Evolutionary conservation across 2,888 invertebrate species (phyloP).

Genomic region (Coronaproctus castanopsis): DNA sequence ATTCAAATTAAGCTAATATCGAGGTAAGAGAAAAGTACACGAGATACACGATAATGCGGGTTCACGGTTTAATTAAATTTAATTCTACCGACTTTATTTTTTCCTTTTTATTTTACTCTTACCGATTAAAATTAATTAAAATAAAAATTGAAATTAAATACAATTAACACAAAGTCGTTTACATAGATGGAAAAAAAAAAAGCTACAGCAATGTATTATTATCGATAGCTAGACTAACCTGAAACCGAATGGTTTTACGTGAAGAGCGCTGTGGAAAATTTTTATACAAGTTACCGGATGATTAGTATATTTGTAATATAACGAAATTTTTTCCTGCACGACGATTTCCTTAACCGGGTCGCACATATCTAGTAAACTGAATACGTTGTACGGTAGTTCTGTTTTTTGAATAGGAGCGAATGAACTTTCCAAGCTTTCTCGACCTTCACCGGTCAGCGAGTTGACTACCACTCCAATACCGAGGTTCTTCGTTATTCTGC

Average conservation of each 20-base stretch:
- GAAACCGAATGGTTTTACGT: constrained; percentile 73
- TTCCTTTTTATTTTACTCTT: too few species aligned
- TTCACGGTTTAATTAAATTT: too few species aligned
- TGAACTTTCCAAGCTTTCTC: constrained; percentile 68
- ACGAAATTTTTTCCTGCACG: constrained; percentile 68
- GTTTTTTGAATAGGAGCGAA: constrained; percentile 65
- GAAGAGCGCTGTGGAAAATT: constrained; percentile 70
- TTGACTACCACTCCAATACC: constrained; percentile 80
- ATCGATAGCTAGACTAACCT: constrained; percentile 26
- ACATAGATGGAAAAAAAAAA: neutral
- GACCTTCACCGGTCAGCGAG: constrained; percentile 78
- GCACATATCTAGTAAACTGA: constrained; percentile 89
- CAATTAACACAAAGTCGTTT: neutral
- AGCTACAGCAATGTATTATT: neutral
- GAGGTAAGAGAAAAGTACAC: too few species aligned
- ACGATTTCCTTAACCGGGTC: constrained; percentile 79
- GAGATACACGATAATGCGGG: too few species aligned
- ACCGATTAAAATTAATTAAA: too few species aligned
- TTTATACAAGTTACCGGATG: constrained; percentile 93
- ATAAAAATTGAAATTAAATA: too few species aligned
- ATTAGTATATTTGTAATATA: constrained; percentile 95
- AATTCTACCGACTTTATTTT: too few species aligned
- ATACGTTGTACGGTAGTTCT: constrained; percentile 71
- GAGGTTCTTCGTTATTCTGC: constrained; percentile 48
- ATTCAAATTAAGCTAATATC: too few species aligned